phyloP scores from a whole-genome alignment of 2,797 vertebrate species.

The Arrhamphus sclerolepis region DNA sequence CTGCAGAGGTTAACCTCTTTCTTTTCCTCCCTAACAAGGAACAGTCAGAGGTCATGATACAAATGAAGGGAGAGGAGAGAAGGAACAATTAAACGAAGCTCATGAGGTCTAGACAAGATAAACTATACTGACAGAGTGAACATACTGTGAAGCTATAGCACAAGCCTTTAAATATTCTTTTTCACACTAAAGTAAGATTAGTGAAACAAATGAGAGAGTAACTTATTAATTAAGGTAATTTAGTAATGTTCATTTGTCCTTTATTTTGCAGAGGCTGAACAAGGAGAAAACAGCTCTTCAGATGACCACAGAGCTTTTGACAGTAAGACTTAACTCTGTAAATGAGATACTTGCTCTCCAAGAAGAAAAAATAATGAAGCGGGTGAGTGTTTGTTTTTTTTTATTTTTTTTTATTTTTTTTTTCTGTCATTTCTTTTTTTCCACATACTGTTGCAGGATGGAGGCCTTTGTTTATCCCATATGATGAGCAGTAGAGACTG shows the following conservation, averaged over 20 bases:
- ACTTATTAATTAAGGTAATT: conserved; percentile 2
- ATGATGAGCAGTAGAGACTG: neutral
- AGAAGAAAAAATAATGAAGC: conserved; percentile 83
- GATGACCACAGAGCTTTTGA: conserved; percentile 82
- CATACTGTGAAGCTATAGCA: conserved; percentile 42
- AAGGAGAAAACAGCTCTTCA: conserved; percentile 84
- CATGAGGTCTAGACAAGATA: conserved; percentile 73
- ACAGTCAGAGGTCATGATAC: conserved; percentile 61
- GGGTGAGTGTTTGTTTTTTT: conserved; percentile 62
- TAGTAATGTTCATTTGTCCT: neutral
- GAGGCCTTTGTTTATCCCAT: neutral
- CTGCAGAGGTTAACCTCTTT: conserved; percentile 70
- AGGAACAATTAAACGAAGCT: conserved; percentile 70
- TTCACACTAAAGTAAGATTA: conserved; percentile 15
- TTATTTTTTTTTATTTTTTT: neutral
- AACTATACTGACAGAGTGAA: conserved; percentile 55
- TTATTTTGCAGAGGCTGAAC: conserved; percentile 77
- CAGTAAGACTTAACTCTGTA: conserved; percentile 84
- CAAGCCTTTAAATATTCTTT: conserved; percentile 25
- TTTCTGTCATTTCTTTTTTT: neutral
- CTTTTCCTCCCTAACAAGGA: conserved; percentile 70
- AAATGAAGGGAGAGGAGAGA: conserved; percentile 75
- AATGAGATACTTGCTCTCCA: conserved; percentile 86
- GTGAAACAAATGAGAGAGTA: conserved; percentile 5
- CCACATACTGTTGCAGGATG: neutral